Conservation (phyloP, 2,888 invertebrate genomes). For the Coremacera marginata region DNA sequence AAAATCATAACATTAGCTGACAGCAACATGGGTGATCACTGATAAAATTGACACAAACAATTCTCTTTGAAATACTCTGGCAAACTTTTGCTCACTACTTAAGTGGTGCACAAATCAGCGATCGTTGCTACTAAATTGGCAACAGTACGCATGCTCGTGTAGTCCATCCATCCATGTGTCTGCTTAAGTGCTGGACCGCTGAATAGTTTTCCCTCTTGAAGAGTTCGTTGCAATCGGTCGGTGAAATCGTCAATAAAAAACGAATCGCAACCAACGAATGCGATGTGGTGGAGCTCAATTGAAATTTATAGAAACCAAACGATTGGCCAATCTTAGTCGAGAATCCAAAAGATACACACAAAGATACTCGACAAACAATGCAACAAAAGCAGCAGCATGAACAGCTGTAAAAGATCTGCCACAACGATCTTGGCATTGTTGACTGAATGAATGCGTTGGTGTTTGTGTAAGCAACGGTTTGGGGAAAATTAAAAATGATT, state of each 20-base stretch:
- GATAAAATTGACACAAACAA: neutral
- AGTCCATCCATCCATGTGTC: neutral
- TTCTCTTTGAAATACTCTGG: neutral
- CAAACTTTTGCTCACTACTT: neutral
- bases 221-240: conserved; percentile 3
- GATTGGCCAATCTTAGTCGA: conserved; percentile 13
- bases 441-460: neutral
- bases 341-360: conserved; percentile 7
- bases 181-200: neutral
- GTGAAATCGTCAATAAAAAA: neutral
- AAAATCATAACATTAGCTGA: neutral
- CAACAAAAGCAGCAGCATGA: neutral
- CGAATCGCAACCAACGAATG: conserved; percentile 7
- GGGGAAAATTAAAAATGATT: conserved; percentile 12
- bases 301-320: neutral
- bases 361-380: neutral
- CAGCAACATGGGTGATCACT: neutral
- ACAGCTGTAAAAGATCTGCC: conserved; percentile 3
- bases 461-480: neutral
- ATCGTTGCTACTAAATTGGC: neutral
- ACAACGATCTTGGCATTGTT: neutral
- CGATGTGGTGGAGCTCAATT: conserved; percentile 1
- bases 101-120: conserved; percentile 33
- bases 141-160: conserved; percentile 12
- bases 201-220: neutral